Conservation (phyloP, 2,113 vertebrate genomes). For the Mohoua ochrocephala region DNA sequence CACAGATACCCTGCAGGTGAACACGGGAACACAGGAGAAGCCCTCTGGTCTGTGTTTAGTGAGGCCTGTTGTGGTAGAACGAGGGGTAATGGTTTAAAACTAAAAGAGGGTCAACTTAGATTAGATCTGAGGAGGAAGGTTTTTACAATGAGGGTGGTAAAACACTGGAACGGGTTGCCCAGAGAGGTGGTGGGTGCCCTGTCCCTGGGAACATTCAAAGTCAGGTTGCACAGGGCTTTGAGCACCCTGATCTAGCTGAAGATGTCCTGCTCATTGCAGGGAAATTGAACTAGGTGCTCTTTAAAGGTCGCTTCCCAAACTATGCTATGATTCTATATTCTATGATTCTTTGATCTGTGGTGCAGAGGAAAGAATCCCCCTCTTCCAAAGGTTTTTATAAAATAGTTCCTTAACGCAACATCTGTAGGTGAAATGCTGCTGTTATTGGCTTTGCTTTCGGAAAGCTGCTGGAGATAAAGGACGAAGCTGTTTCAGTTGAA, state of each 20-base stretch:
- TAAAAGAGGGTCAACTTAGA: neutral
- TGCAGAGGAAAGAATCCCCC: neutral
- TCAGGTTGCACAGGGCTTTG: neutral
- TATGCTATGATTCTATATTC: neutral
- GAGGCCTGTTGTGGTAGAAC: neutral
- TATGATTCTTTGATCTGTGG: neutral
- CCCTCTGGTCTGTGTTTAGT: neutral
- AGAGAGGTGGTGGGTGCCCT: neutral
- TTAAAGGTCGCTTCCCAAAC: neutral
- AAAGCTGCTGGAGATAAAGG: neutral
- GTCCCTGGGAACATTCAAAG: neutral
- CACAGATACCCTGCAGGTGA: neutral
- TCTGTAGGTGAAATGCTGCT: neutral
- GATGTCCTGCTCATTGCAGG: neutral
- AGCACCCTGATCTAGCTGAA: neutral
- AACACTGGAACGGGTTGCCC: fast-evolving
- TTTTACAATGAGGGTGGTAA: neutral
- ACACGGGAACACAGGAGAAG: neutral
- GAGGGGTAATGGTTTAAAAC: neutral
- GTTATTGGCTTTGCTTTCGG: neutral
- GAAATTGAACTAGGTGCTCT: neutral
- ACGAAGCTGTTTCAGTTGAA: neutral
- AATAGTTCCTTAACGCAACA: neutral
- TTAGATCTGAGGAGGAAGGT: neutral
- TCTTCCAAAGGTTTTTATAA: neutral